These are phyloP conservation scores for Perca flavescens DNA, from an alignment of 2,113 vertebrate species.

Conservation along the genomic window DNA sequence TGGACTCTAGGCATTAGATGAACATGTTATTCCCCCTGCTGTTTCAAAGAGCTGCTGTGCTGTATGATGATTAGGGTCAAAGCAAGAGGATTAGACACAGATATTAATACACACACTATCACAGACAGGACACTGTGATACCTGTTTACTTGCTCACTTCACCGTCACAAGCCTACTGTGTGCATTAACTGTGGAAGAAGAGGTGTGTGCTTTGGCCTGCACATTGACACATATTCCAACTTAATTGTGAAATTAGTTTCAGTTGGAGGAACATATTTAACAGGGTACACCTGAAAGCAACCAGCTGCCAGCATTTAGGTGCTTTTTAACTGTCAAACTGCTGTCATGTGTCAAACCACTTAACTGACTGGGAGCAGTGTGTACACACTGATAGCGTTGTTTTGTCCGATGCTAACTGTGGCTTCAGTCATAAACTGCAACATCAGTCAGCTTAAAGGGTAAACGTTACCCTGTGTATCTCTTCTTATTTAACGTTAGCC, in stretches of 20 bases:
- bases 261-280: not conserved
- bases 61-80: slow-evolving; percentile 70
- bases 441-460: slow-evolving; percentile 45
- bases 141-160: slow-evolving; percentile 34
- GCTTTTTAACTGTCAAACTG: not conserved
- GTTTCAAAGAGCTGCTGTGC: slow-evolving; percentile 58
- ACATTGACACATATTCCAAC: not conserved
- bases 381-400: slow-evolving; percentile 8
- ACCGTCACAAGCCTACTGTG: not conserved
- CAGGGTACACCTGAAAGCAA: not conserved
- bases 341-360: slow-evolving; percentile 42
- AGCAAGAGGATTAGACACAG: slow-evolving; percentile 79
- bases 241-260: not conserved
- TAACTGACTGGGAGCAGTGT: slow-evolving; percentile 5
- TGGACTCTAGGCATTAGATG: slow-evolving; percentile 7
- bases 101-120: slow-evolving; percentile 75
- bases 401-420: slow-evolving; percentile 34
- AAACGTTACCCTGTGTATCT: not conserved
- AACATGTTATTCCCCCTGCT: slow-evolving; percentile 37
- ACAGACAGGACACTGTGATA: slow-evolving; percentile 51
- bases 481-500: too few species aligned
- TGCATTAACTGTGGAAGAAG: not conserved
- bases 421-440: slow-evolving; percentile 27
- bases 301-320: not conserved
- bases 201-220: not conserved